These are phyloP conservation scores for Cetoscarus ocellatus DNA, from an alignment of 2,797 vertebrate genomes.

Conservation along the genomic window DNA sequence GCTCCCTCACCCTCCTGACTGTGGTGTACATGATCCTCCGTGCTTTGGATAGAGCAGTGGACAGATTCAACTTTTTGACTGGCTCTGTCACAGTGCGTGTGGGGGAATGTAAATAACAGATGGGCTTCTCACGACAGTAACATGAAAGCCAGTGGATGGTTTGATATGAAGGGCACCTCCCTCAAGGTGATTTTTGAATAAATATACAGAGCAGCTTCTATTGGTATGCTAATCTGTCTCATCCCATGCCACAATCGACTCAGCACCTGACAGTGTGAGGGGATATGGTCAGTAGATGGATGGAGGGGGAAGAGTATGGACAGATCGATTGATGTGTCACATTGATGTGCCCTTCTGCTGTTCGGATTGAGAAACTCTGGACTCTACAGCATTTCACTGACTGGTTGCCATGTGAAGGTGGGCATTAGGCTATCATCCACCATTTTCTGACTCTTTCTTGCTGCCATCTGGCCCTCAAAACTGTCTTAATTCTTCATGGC, in stretches of 20 bases:
- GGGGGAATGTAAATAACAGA: constrained; percentile 46
- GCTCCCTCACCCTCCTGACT: constrained; percentile 49
- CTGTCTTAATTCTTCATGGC: no score
- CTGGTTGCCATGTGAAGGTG: no score
- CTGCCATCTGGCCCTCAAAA: no score
- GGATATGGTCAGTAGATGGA: constrained; percentile 1
- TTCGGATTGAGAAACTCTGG: no score
- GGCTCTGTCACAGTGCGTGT: constrained; percentile 13
- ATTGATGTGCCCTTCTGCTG: not conserved
- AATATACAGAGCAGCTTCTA: constrained; percentile 26
- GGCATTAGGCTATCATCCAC: no score
- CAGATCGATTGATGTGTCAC: constrained; percentile 1
- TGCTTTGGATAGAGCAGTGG: constrained; percentile 26
- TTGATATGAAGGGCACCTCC: constrained; percentile 43
- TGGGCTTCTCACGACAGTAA: constrained; percentile 32
- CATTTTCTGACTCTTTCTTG: no score
- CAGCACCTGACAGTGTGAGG: constrained; percentile 20
- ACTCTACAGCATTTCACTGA: no score
- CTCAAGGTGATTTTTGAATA: constrained; percentile 37
- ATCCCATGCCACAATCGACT: constrained; percentile 12
- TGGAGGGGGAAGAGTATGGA: constrained; percentile 6
- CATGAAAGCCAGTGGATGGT: constrained; percentile 1
- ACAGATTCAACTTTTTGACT: constrained; percentile 45
- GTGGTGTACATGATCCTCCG: constrained; percentile 27
- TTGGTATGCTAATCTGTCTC: constrained; percentile 36